Evolutionary conservation across 1,140 invertebrate species (phyloP).

Genomic region (Drosophila sucinea): DNA sequence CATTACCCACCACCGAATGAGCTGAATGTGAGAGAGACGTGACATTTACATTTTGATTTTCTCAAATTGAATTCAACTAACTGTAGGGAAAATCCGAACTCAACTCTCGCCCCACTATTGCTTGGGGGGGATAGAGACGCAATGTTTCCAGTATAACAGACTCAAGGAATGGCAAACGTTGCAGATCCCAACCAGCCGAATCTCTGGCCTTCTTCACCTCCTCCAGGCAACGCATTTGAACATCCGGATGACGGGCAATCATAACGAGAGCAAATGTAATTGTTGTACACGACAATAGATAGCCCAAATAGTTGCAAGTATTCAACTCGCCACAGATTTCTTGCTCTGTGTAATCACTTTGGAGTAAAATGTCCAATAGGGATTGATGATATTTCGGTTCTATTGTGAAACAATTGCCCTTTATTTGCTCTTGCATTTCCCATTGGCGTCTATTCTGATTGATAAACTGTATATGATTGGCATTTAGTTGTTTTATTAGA

Average conservation of each 20-base stretch:
- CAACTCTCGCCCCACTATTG: constrained; percentile 48
- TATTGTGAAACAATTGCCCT: constrained; percentile 5
- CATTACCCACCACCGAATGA: constrained; percentile 49
- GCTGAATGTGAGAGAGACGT: constrained; percentile 18
- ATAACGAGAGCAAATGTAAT: constrained; percentile 52
- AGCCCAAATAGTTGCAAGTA: constrained; percentile 57
- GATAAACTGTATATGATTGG: constrained; percentile 40
- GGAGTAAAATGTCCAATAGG: constrained; percentile 35
- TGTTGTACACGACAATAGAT: constrained; percentile 51
- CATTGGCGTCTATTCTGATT: constrained; percentile 1
- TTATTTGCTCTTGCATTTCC: not conserved
- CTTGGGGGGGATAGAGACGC: constrained; percentile 61
- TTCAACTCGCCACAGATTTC: constrained; percentile 55
- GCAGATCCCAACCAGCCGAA: not conserved
- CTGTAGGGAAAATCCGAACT: constrained; percentile 50
- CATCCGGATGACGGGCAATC: constrained; percentile 57
- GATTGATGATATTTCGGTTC: constrained; percentile 30
- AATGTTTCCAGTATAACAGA: constrained; percentile 51
- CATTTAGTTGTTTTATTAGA: constrained; percentile 49
- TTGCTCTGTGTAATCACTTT: constrained; percentile 12
- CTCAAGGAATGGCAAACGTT: constrained; percentile 40
- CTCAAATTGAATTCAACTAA: not conserved
- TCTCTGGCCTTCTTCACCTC: constrained; percentile 27
- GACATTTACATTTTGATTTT: too few species aligned
- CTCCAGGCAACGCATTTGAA: constrained; percentile 52